phyloP scores from a whole-genome alignment of 64 coral and sea anemone genomes.

The Stichodactyla mertensii region DNA sequence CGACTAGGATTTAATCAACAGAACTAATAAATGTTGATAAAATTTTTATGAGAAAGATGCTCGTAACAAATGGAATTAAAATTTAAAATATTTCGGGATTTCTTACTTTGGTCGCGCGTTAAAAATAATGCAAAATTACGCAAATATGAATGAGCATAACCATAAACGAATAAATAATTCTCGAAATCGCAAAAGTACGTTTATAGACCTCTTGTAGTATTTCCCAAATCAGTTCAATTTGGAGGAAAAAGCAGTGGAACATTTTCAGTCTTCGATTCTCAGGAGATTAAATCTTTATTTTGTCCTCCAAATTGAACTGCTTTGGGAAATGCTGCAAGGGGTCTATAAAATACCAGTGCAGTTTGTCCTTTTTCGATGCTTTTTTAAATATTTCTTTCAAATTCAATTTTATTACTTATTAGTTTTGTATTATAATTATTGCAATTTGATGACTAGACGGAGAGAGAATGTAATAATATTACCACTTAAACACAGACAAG shows the following conservation, averaged over 20 bases:
- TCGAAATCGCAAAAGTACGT: not conserved
- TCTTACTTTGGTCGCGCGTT: not conserved
- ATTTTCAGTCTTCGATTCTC: too few species aligned
- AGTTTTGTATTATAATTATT: slow-evolving; percentile 10
- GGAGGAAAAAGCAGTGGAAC: too few species aligned
- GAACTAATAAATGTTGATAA: not conserved
- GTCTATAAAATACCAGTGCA: not conserved
- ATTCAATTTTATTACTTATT: slow-evolving; percentile 3
- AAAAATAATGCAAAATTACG: not conserved
- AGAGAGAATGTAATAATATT: not conserved
- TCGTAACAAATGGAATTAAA: not conserved
- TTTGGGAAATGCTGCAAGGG: too few species aligned
- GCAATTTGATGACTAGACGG: not conserved
- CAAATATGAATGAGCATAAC: not conserved
- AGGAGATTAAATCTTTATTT: too few species aligned
- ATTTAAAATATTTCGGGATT: not conserved
- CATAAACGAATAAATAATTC: not conserved
- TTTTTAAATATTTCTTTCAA: not conserved
- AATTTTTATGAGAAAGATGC: not conserved
- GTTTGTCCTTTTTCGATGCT: not conserved
- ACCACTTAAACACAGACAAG: not conserved
- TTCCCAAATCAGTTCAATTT: too few species aligned
- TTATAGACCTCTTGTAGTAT: not conserved
- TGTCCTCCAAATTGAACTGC: too few species aligned
- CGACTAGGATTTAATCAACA: not conserved